Base-by-base conservation (phyloP, 2,797 vertebrate genomes). In the Coccyzus lansbergi region DNA sequence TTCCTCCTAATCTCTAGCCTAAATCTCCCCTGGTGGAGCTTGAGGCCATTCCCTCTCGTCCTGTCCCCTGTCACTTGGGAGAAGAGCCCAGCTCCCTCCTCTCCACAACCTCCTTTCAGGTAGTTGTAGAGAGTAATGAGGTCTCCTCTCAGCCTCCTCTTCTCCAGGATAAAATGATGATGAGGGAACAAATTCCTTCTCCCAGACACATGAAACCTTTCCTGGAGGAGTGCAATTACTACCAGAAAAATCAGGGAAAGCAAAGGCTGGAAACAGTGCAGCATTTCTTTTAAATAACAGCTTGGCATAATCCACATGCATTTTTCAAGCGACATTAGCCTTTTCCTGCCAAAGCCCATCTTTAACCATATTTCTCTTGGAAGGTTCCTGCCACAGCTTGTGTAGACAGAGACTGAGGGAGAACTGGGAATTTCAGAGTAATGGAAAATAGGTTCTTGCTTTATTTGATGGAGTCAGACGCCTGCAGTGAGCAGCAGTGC, bases 331-430 rank as follows among this genome's bases (percentile, higher is more conserved):
- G 0, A 24, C 65, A 26, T 65, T 46, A 78, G 94, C 80, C 93
- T 94, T 94, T 94, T 83, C 80, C 95, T 96, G 94, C 96, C 96
- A 94, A 78, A 62, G 77, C 79, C 79, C 26, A 5, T 63, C 89
- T 68, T 83, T 42, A 92, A 74, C 69, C 36, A 1, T 48, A 53
- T 78, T 94, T 80, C 79, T 87, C 87, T 65, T 46, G 53, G 69
- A 93, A 91, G 91, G 48, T 65, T 62, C 75, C 79, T 83, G 49
- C 89, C 72, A 20, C 1, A n/a, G 89, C 83, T 84, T 70, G 56
- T 53, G 29, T 24, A 70, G 83, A 49, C 18, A 86, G 86, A 83
- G 42, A 15, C 29, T 31, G 83, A 60, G 67, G 31, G 64, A 82
- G 69, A 92, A 68, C 10, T 15, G 46, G 58, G 85, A 71, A 74